phyloP scores from a whole-genome alignment of 2,888 invertebrate species.

The Halictus quadricinctus region DNA sequence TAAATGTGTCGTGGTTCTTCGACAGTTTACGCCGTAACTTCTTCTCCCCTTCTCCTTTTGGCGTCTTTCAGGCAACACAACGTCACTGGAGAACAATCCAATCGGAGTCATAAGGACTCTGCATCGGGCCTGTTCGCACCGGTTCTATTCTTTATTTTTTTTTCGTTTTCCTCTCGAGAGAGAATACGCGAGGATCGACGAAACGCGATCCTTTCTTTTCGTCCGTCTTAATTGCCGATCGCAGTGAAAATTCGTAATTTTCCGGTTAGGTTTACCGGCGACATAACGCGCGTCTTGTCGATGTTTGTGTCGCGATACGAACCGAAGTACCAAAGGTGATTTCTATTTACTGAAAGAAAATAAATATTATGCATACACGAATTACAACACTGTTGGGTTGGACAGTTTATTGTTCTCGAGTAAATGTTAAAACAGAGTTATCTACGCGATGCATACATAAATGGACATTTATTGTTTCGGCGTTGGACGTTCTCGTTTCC shows the following conservation, averaged over 20 bases:
- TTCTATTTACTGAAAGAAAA: background rate
- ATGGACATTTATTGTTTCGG: background rate
- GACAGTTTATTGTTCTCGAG: background rate
- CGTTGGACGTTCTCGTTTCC: no score
- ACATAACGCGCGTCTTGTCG: background rate
- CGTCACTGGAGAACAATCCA: constrained; percentile 63
- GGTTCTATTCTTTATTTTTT: background rate
- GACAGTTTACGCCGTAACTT: constrained; percentile 60
- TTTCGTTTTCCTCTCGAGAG: background rate
- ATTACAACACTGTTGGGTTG: background rate
- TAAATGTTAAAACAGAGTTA: background rate
- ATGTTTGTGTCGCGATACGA: constrained; percentile 7
- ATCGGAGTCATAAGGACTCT: constrained; percentile 38
- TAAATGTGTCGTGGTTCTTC: constrained; percentile 72
- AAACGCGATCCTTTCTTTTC: background rate
- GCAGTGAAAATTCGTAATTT: background rate
- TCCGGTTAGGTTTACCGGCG: background rate
- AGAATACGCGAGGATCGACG: background rate
- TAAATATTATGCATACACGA: background rate
- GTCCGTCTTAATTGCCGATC: background rate
- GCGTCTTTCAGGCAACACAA: constrained; percentile 50
- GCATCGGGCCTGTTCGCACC: background rate
- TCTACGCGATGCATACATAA: background rate
- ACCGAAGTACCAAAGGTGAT: constrained; percentile 15
- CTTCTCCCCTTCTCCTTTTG: constrained; percentile 55